Conservation (phyloP, 2,888 invertebrate species). For the Watsonalla binaria region DNA sequence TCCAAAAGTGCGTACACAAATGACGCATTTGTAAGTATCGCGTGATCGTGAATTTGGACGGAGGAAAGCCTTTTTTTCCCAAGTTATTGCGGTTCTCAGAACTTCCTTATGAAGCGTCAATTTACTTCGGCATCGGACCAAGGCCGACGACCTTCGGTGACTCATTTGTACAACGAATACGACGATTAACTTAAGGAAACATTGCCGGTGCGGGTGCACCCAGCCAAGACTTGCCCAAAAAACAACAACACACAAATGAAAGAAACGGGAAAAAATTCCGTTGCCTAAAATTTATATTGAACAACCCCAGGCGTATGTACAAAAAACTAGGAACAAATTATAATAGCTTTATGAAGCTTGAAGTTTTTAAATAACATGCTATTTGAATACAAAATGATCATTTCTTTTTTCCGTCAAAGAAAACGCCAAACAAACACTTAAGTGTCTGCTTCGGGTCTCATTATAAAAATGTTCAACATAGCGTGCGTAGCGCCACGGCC, state of each 20-base stretch:
- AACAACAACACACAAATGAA: not conserved
- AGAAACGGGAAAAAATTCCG: not conserved
- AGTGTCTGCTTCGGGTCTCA: no score
- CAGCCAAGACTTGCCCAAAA: conserved; percentile 6
- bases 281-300: not conserved
- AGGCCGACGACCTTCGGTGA: conserved; percentile 52
- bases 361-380: no score
- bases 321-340: no score
- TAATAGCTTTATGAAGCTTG: no score
- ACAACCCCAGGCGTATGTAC: not conserved
- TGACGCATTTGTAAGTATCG: conserved; percentile 11
- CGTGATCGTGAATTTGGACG: conserved; percentile 34
- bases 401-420: no score
- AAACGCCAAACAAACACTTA: no score
- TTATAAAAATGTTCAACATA: no score
- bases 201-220: conserved; percentile 20
- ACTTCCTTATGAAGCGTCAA: conserved; percentile 46
- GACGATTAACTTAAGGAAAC: conserved; percentile 39
- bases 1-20: not conserved
- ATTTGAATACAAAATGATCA: no score
- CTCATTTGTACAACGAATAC: conserved; percentile 36
- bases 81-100: conserved; percentile 39
- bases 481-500: no score
- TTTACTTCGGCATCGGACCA: conserved; percentile 39
- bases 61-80: conserved; percentile 32